These are phyloP conservation scores for Cyprinus carpio DNA, from an alignment of 2,113 vertebrate genomes.

Conservation along the genomic window DNA sequence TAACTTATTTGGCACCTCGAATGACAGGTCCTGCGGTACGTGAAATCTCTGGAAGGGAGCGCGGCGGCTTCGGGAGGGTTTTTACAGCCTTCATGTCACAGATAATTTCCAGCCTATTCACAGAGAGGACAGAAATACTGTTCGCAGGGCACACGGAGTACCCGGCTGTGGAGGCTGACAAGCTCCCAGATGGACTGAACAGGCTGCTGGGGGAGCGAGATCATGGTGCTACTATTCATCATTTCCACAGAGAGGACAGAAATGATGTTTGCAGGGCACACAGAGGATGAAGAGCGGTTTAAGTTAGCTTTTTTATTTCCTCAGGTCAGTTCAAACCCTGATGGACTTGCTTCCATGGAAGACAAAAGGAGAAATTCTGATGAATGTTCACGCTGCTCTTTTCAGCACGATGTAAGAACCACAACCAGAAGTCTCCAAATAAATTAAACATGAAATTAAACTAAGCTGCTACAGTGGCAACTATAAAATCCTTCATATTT, in stretches of 20 bases:
- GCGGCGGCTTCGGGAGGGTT: constrained; percentile 25
- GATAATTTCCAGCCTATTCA: constrained; percentile 56
- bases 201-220: background rate
- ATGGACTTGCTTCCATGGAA: background rate
- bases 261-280: too few species aligned
- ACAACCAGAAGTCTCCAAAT: too few species aligned
- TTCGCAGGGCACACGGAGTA: background rate
- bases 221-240: constrained; percentile 22
- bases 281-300: too few species aligned
- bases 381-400: background rate
- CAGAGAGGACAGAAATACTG: constrained; percentile 33
- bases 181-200: constrained; percentile 44
- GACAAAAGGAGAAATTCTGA: background rate
- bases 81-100: constrained; percentile 51
- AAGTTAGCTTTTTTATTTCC: too few species aligned
- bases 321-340: background rate
- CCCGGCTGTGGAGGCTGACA: constrained; percentile 39
- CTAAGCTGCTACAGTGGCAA: too few species aligned
- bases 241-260: too few species aligned
- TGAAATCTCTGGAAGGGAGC: constrained; percentile 31
- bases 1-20: constrained; percentile 15
- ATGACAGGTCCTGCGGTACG: constrained; percentile 20
- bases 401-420: background rate
- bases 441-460: too few species aligned
- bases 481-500: too few species aligned